Conservation (phyloP, 2,888 invertebrate species). For the Electrophaes corylata region DNA sequence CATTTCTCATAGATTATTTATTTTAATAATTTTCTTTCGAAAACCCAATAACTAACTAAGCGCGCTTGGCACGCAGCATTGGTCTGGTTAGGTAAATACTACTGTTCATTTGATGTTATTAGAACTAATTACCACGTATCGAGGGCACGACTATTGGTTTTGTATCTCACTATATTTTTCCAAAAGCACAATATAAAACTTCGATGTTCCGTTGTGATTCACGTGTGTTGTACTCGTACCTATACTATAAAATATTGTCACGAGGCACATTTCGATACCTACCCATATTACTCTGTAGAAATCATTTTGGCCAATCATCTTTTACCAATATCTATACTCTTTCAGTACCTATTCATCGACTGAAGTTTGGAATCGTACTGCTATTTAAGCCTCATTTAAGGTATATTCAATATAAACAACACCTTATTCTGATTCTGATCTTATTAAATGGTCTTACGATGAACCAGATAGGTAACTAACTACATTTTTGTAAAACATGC, state of each 20-base stretch:
- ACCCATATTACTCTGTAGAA: slow-evolving; percentile 10
- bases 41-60: slow-evolving; percentile 72
- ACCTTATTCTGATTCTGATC: slow-evolving; percentile 1
- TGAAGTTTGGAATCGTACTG: slow-evolving; percentile 2
- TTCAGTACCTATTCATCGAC: background rate
- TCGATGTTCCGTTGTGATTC: slow-evolving; percentile 64
- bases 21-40: slow-evolving; percentile 64
- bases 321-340: background rate
- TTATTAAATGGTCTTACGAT: slow-evolving; percentile 18
- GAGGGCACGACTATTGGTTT: slow-evolving; percentile 49
- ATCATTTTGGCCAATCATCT: slow-evolving; percentile 10
- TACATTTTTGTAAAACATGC: slow-evolving; percentile 21
- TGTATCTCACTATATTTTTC: slow-evolving; percentile 53
- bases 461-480: slow-evolving; percentile 16
- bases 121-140: slow-evolving; percentile 44
- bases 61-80: slow-evolving; percentile 79
- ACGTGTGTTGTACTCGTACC: slow-evolving; percentile 47
- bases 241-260: slow-evolving; percentile 57
- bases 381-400: slow-evolving; percentile 14
- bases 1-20: slow-evolving; percentile 80
- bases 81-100: slow-evolving; percentile 68
- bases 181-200: slow-evolving; percentile 59
- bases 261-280: slow-evolving; percentile 50
- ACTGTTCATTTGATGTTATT: slow-evolving; percentile 50
- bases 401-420: slow-evolving; percentile 1